Evolutionary conservation across 2,888 invertebrate genomes (phyloP), one percentile per base, ranked within the genome.

Genomic region (Eupelmus urozonus): DNA sequence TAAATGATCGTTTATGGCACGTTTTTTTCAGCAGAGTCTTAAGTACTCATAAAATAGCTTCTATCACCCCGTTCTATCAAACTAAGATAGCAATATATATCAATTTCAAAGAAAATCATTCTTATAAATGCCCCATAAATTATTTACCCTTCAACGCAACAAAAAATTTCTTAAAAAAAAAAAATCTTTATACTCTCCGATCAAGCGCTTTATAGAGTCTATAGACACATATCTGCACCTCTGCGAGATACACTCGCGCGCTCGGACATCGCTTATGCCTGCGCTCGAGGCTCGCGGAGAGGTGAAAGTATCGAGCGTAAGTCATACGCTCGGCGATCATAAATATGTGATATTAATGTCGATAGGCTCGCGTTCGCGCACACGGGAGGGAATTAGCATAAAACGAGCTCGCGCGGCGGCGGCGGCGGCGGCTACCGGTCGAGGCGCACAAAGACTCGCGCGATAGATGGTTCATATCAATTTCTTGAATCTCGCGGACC

Each of bases 281-380:
- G 16, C 4, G 45, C 4, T 45, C 9, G 45, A 7, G 45, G 20
- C 20, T 53, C 5, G 2, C 2, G 3, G n/a, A 13, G 84, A 86
- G 85, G 87, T 87, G 87, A 87, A 88, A 88, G 88, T 86, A 87
- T 87, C 85, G 85, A 87, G 86, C 87, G 85, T 89, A 89, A 88
- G 84, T 88, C 89, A 87, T 88, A 87, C 83, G 82, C 82, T 83
- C 83, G 83, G 72, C 82, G 86, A 87, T 88, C 88, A 88, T 89
- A 89, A 89, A 89, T 88, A 88, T 84, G 85, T 84, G 87, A 88
- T 89, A 88, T 89, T 89, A 89, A 88, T 87, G 87, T 87, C 85
- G 87, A 87, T 88, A 88, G 83, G 85, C 82, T 16, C 1, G 25
- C n/a, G n/a, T n/a, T n/a, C n/a, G n/a, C n/a, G 18, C 63, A 23